Conservation (phyloP, 1,140 invertebrate genomes). For the Rhopalosiphum padi region DNA sequence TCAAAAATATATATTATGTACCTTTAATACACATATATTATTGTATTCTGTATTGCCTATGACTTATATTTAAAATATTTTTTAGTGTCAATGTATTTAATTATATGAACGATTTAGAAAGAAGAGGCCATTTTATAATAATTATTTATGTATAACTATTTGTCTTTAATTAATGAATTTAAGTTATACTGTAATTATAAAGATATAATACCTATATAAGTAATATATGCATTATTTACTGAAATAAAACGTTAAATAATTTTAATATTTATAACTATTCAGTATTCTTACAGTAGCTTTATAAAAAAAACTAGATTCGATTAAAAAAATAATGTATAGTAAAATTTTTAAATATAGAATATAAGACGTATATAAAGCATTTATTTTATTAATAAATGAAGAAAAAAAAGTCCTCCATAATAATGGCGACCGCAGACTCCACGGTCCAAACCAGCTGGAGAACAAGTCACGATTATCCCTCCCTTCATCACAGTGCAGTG, state of each 20-base stretch:
- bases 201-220: neutral
- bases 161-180: neutral
- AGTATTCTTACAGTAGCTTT: neutral
- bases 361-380: neutral
- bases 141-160: neutral
- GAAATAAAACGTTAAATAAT: neutral
- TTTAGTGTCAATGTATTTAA: neutral
- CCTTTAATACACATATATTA: neutral
- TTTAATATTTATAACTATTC: neutral
- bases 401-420: neutral
- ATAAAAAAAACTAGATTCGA: neutral
- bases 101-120: neutral
- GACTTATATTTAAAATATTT: neutral
- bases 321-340: neutral
- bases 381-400: neutral
- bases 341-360: neutral
- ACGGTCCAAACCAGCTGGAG: conserved; percentile 33
- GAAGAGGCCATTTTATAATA: neutral
- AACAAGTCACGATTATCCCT: conserved; percentile 49
- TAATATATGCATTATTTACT: neutral
- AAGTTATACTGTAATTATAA: neutral
- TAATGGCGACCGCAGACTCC: conserved; percentile 25
- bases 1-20: neutral
- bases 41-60: neutral
- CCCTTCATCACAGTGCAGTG: neutral